A percentile compares a stretch with the other conserved stretches of the same genome.
Evolutionary conservation across 1,140 invertebrate genomes (phyloP).

Genomic region (Pristionchus pacificus): DNA sequence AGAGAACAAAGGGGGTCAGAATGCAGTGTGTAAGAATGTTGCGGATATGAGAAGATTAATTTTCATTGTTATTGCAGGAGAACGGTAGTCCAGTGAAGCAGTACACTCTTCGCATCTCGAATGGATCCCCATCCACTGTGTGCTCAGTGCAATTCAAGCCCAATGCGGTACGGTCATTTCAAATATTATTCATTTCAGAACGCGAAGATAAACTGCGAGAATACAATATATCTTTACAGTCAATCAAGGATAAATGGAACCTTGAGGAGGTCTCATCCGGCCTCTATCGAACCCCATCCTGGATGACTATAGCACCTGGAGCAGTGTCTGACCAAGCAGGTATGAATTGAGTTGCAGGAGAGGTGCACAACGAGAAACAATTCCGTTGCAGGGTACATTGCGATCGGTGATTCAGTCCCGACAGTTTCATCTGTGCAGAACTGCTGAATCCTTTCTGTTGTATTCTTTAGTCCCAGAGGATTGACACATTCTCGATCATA

Average conservation of each 20-base stretch:
- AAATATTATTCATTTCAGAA: neutral
- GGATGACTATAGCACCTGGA: neutral
- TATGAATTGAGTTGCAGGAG: too few species aligned
- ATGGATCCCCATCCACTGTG: neutral
- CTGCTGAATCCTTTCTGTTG: too few species aligned
- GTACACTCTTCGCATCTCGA: neutral
- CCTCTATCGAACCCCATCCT: neutral
- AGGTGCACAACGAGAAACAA: too few species aligned
- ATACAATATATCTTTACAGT: neutral
- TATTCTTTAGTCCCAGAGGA: too few species aligned
- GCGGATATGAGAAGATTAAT: neutral
- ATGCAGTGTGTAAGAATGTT: too few species aligned
- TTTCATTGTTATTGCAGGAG: too few species aligned
- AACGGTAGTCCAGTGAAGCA: neutral
- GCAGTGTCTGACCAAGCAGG: too few species aligned
- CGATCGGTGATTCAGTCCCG: too few species aligned
- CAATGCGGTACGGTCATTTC: neutral
- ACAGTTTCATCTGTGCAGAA: too few species aligned
- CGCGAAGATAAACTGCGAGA: neutral
- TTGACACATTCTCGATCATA: too few species aligned
- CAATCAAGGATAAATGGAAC: neutral
- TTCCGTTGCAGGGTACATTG: too few species aligned
- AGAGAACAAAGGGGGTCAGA: too few species aligned
- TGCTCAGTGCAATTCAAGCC: neutral
- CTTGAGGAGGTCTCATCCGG: neutral